Percentiles rank a stretch among this genome's conserved stretches.
These are phyloP conservation scores for Muricea muricata DNA, from an alignment of 92 coral and sea anemone species.

Conservation along the genomic window DNA sequence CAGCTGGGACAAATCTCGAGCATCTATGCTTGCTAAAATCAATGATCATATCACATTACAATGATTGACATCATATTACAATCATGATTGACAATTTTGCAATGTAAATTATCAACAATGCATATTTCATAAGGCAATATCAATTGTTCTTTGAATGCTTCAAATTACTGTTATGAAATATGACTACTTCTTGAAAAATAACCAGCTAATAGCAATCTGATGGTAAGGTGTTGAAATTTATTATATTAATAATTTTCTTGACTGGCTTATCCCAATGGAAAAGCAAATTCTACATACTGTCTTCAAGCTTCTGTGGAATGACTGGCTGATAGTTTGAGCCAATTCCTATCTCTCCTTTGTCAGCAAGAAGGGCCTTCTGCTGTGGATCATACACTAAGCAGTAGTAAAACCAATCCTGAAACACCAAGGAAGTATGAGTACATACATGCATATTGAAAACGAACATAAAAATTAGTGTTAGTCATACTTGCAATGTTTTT, in stretches of 20 bases:
- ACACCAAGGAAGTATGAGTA: neutral
- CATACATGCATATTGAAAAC: too few species aligned
- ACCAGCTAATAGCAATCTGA: too few species aligned
- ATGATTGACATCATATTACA: neutral
- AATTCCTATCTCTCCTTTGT: slow-evolving; percentile 96
- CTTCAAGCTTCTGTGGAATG: slow-evolving; percentile 69
- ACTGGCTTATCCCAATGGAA: too few species aligned
- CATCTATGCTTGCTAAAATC: slow-evolving; percentile 68
- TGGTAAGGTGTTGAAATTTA: too few species aligned
- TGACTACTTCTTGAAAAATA: too few species aligned
- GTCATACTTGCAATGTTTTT: too few species aligned
- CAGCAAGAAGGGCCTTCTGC: slow-evolving; percentile 94
- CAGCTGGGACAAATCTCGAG: slow-evolving; percentile 83
- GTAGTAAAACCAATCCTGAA: slow-evolving; percentile 97
- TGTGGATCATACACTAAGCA: slow-evolving; percentile 98
- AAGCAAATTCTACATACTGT: slow-evolving; percentile 63
- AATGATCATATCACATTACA: neutral
- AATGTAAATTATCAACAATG: too few species aligned
- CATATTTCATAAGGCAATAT: too few species aligned
- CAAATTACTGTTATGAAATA: too few species aligned
- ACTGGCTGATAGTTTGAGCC: slow-evolving; percentile 84
- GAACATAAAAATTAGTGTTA: too few species aligned
- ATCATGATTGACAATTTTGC: neutral
- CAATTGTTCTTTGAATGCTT: too few species aligned
- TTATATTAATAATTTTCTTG: too few species aligned